Base-by-base conservation (phyloP, 2,797 vertebrate genomes). In the Gallirallus australis region DNA sequence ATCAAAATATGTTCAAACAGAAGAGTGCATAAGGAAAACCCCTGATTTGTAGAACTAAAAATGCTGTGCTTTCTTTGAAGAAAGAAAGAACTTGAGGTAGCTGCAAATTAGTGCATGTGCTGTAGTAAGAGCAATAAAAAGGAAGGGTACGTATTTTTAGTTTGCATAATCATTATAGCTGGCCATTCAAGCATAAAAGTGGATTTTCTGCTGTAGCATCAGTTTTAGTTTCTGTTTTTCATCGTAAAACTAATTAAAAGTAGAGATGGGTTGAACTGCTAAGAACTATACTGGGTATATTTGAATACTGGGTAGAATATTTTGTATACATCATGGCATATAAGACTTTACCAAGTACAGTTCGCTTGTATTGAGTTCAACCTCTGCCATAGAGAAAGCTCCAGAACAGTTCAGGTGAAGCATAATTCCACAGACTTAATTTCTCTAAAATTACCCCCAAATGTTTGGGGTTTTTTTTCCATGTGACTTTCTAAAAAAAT, bases 211-310 rank as follows among this genome's bases (percentile, higher is more conserved):
- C 87, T 92, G 85, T 50, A 93, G 66, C 70, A 93, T 97, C 42
- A 92, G 50, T 93, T 97, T 97, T 88, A 54, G 59, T 73, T 90
- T 86, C 71, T 94, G 73, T 20, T 97, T 97, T 96, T 96, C 93
- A 96, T 95, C 87, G 90, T 79, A 89, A 95, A 97, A 94, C 90
- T 97, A 97, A 97, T 97, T 97, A 96, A 68, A 93, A 96, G 64
- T 65, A 79, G 52, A 73, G 81, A 96, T 56, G 30, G 33, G n/a
- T 78, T 85, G 54, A 92, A 83, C 21, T 23, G 80, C 17, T 91
- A 63, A 48, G 40, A 52, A 52, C 25, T 52, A 52, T 28, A 28
- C 15, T 52, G 21, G 17, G 17, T 78, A 30, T 40, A n/a, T 94
- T 73, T 93, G 66, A 89, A 57, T 86, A 89, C 19, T 89, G 52